Percentiles rank a stretch among this genome's conserved stretches.
Evolutionary conservation across 2,113 vertebrate genomes (phyloP).

Genomic region (Dicaeum eximium): DNA sequence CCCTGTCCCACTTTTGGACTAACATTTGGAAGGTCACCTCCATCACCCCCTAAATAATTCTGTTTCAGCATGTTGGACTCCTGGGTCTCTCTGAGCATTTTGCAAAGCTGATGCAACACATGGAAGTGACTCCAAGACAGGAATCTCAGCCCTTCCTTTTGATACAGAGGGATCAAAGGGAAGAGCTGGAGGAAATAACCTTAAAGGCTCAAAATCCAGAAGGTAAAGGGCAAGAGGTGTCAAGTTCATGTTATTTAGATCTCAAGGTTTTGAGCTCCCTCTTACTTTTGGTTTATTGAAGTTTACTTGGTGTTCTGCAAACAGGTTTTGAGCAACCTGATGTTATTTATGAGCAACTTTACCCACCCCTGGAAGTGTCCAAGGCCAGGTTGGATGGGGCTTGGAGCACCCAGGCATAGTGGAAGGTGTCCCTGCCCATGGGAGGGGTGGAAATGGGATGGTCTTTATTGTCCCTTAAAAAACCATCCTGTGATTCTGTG

Average conservation of each 20-base stretch:
- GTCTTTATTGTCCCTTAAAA: background rate
- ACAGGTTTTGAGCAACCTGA: background rate
- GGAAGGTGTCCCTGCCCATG: background rate
- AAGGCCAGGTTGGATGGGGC: fast-evolving
- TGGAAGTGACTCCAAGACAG: background rate
- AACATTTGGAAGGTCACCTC: background rate
- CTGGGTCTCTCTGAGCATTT: background rate
- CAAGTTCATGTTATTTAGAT: background rate
- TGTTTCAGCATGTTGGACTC: background rate
- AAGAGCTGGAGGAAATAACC: background rate
- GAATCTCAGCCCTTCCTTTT: background rate
- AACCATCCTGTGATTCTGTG: background rate
- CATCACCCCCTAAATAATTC: background rate
- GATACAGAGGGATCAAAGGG: background rate
- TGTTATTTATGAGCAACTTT: background rate
- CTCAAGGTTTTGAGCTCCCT: background rate
- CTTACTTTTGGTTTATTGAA: background rate
- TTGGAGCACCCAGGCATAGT: background rate
- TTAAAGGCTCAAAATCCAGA: background rate
- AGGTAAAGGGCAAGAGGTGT: background rate
- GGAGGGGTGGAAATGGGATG: background rate
- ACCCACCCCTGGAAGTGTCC: background rate
- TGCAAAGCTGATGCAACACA: background rate
- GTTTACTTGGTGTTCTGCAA: background rate
- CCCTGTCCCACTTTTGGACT: background rate